Evolutionary conservation across 2,888 invertebrate species (phyloP), one percentile per base, ranked within the genome.

Genomic region (Sinotaia quadrata): DNA sequence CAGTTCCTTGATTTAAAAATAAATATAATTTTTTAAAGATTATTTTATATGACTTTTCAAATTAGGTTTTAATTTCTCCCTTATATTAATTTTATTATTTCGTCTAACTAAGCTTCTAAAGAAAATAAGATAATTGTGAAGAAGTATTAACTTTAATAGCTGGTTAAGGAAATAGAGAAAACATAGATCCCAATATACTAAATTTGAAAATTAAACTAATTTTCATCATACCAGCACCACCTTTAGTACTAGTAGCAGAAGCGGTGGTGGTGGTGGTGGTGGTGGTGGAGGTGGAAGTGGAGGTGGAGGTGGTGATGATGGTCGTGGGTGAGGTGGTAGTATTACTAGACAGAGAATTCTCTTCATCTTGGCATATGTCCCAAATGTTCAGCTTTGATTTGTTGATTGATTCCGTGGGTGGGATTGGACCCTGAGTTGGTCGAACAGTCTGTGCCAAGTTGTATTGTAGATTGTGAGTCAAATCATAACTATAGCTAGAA

Each of bases 381-480:
- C 47, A 57, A 44, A 65, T 44, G 3, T n/a, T 27, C 66, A 66
- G 49, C 36, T 67, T 58, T 36, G 54, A 41, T 29, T 49, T 49
- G 58, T 31, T 58, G 49, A 4, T 49, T 31, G 44, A 18, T 8
- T 67, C 58, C 21, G 58, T 49, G 1, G 51, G 33, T 5, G 63
- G 69, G 51, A 65, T 29, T 56, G 60, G 59, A 24, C 52, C 56
- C 57, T 60, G 59, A 15, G 47, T 4, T 37, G 56, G 61, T 8
- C 44, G 52, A 8, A 36, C 21, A 5, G 24, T 41, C 52, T 67
- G 29, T 21, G 94, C 92, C 91, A 96, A 91, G 85, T 99, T 99
- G 89, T 95, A 94, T 90, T 99, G 98, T 33, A 99, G 90, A 0
- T 96, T 96, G 78, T 97, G 95, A 0, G 95, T 96, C 71, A 97